Conservation (phyloP, 2,888 invertebrate species). For the Sesia bembeciformis region DNA sequence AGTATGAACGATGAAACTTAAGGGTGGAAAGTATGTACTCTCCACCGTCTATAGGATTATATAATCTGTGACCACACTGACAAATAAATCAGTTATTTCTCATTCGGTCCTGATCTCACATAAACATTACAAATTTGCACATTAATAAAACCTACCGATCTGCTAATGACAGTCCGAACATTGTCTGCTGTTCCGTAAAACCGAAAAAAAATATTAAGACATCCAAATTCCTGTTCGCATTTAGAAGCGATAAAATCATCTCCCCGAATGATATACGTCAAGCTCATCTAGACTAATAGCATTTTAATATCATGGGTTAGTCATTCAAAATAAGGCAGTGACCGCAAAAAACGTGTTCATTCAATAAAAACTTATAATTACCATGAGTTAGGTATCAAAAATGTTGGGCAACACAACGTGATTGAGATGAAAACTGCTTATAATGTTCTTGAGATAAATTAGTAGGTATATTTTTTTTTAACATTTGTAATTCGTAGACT, state of each 20-base stretch:
- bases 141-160: no score
- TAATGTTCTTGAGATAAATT: no score
- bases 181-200: constrained; percentile 40
- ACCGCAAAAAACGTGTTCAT: constrained; percentile 4
- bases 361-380: neutral
- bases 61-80: no score
- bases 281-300: constrained; percentile 62
- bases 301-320: constrained; percentile 65
- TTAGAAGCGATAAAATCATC: constrained; percentile 62
- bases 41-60: no score
- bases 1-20: no score
- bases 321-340: constrained; percentile 25
- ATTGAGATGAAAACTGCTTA: no score
- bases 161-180: constrained; percentile 27
- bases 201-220: constrained; percentile 53
- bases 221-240: constrained; percentile 59
- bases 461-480: no score
- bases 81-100: no score
- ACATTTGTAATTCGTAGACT: no score
- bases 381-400: neutral
- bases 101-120: no score
- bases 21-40: no score
- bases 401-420: neutral
- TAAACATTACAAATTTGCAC: no score
- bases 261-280: constrained; percentile 62